These are phyloP conservation scores for Jaculus jaculus DNA, from an alignment of 2,113 vertebrate species.

Conservation along the genomic window DNA sequence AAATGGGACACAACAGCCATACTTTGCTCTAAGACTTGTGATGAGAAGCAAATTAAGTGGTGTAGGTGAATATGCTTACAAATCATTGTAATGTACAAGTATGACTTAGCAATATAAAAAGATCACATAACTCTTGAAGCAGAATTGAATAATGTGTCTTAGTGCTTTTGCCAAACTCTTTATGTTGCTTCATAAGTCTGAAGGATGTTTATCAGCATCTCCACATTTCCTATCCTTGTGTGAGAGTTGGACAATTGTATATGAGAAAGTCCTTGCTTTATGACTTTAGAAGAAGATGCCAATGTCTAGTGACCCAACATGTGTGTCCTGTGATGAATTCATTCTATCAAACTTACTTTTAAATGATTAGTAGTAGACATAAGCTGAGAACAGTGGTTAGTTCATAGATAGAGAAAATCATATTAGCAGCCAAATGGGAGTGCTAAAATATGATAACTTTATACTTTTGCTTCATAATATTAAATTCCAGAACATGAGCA, in stretches of 20 bases:
- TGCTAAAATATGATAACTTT: not conserved
- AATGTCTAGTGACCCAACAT: not conserved
- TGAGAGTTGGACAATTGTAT: not conserved
- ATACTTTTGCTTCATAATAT: not conserved
- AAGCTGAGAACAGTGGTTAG: not conserved
- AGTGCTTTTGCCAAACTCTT: slow-evolving; percentile 15
- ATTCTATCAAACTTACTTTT: slow-evolving; percentile 7
- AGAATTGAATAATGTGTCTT: slow-evolving; percentile 18
- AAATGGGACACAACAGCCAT: slow-evolving; percentile 1
- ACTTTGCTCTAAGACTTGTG: not conserved
- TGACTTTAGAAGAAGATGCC: not conserved
- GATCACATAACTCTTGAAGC: not conserved
- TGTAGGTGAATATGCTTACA: not conserved
- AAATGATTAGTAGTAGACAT: not conserved
- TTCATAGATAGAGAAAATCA: not conserved
- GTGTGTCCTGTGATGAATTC: not conserved
- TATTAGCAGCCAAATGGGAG: not conserved
- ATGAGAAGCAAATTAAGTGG: slow-evolving; percentile 7
- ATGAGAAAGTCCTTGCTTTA: slow-evolving; percentile 18
- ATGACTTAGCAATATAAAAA: not conserved
- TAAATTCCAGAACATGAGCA: not conserved
- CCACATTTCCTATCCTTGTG: not conserved
- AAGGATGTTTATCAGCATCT: slow-evolving; percentile 17
- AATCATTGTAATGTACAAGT: slow-evolving; percentile 33
- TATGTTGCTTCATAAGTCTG: not conserved